Base-by-base conservation (phyloP, 2,113 vertebrate genomes). In the Chloebia gouldiae region DNA sequence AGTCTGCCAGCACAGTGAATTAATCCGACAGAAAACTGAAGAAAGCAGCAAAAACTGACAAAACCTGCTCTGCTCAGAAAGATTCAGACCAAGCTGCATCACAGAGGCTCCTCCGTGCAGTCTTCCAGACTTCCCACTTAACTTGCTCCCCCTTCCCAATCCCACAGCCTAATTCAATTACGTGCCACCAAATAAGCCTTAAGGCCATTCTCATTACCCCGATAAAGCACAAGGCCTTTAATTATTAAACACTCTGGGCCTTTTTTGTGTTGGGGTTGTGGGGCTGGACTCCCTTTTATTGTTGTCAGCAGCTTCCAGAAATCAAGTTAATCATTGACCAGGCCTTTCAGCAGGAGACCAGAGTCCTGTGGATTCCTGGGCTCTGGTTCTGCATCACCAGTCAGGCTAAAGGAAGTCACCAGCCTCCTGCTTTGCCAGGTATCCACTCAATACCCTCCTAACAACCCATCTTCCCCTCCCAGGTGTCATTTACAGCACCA, bases 261-360 rank as follows among this genome's bases (percentile, higher is more conserved):
- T 94, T 94, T 94, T 94, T 83, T 71, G 53, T 71, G 76, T 88
- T 90, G 71, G 61, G 88, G 66, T 59, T 91, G 86, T 69, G 54
- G 72, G 90, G 63, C 76, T 91, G 69, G 69, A 76, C 84, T 95
- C 81, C 63, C 68, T 94, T 95, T 95, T 92, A 81, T 75, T 92
- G 79, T 77, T 90, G 87, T 85, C 45, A 77, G 87, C 88, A 85
- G 82, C 91, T 95, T 80, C 92, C 91, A 95, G 90, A 92, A 94
- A 75, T 71, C 44, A 72, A 93, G 96, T 97, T 95, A 97, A 97
- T 97, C 65, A 97, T 97, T 97, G 85, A 95, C 86, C 91, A 89
- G 37, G 63, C 79, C 31, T 88, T 90, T 87, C 90, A 94, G 64
- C 90, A 60, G 64, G 72, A 81, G 80, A 86, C 53, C 87, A 91